These are phyloP conservation scores for Apocrypta bakeri DNA, from an alignment of 1,140 invertebrate species.

Conservation along the genomic window DNA sequence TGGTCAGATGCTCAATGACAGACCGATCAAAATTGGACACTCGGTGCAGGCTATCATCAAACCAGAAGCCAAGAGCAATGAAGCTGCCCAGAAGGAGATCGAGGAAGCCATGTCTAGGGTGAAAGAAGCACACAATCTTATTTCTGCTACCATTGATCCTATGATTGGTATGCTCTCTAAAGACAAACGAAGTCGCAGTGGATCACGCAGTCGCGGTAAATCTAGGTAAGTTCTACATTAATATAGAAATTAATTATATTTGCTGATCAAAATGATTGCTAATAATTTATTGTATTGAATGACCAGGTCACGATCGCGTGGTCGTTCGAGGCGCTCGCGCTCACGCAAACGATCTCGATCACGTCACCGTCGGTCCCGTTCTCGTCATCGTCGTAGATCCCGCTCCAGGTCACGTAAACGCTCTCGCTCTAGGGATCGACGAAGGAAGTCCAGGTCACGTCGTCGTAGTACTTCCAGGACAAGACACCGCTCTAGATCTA, in stretches of 20 bases:
- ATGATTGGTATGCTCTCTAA: slow-evolving; percentile 89
- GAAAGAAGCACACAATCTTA: slow-evolving; percentile 95
- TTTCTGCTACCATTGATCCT: slow-evolving; percentile 93
- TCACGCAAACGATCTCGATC: slow-evolving; percentile 77
- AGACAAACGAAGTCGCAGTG: slow-evolving; percentile 83
- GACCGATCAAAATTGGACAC: slow-evolving; percentile 84
- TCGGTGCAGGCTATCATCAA: slow-evolving; percentile 93
- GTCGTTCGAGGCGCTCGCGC: slow-evolving; percentile 73
- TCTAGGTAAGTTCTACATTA: slow-evolving; percentile 75
- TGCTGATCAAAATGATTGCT: slow-evolving; percentile 5
- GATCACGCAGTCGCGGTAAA: slow-evolving; percentile 74
- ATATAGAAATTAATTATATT: background rate
- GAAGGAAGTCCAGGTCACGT: slow-evolving; percentile 70
- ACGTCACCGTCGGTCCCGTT: slow-evolving; percentile 76
- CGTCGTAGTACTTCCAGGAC: slow-evolving; percentile 67
- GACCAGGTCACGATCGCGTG: slow-evolving; percentile 79
- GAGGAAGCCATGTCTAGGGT: slow-evolving; percentile 98
- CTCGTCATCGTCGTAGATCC: slow-evolving; percentile 69
- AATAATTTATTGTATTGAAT: slow-evolving; percentile 3
- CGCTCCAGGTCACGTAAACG: slow-evolving; percentile 71
- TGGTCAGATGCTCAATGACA: slow-evolving; percentile 76
- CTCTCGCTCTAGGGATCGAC: slow-evolving; percentile 74
- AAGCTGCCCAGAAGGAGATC: slow-evolving; percentile 95
- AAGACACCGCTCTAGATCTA: slow-evolving; percentile 65
- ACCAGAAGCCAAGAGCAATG: slow-evolving; percentile 95